Base-by-base conservation (phyloP, 2,113 vertebrate genomes). In the Vanacampus margaritifer region DNA sequence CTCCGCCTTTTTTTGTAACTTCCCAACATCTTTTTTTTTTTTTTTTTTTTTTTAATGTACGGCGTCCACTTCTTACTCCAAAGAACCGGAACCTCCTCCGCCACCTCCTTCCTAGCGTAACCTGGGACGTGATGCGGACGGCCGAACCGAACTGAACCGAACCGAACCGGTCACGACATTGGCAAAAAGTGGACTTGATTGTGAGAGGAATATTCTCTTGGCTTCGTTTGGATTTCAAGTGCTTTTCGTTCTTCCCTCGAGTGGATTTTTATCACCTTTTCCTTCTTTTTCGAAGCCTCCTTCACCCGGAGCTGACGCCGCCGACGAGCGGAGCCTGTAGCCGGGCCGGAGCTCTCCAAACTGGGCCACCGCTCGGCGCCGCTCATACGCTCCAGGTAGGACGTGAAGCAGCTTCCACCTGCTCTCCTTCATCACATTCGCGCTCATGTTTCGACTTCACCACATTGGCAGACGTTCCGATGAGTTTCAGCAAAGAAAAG, bases 331-430 rank as follows among this genome's bases (percentile, higher is more conserved):
- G 71, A 79, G 86, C 84, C 83, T 72, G 67, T 76, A 81, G 72
- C 84, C 85, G 82, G 82, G 79, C 74, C 79, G 83, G 86, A 90
- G 87, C 85, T 83, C 79, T 80, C 86, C 69, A 74, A 88, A 53
- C 83, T 28, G 84, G 83, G 79, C 67, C 79, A 68, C 72, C 68
- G 85, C 87, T 88, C 87, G 65, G 78, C 80, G 78, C 64, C 28
- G 28, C 28, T 69, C 62, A 76, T 75, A 77, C 82, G 80, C 69
- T 81, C 76, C 86, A 90, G 91, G 91, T 92, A 92, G 16, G 81
- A 86, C 87, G 70, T 86, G 28, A 32, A 32, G 28, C 28, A 32
- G 83, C 37, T 56, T 37, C 39, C 24, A 46, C 41, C 45, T 45
- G 19, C 21, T 13, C 19, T 14, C 11, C 13, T 23, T 23, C 59